Evolutionary conservation across 2,888 invertebrate species (phyloP).

Genomic region (Fragum fragum): DNA sequence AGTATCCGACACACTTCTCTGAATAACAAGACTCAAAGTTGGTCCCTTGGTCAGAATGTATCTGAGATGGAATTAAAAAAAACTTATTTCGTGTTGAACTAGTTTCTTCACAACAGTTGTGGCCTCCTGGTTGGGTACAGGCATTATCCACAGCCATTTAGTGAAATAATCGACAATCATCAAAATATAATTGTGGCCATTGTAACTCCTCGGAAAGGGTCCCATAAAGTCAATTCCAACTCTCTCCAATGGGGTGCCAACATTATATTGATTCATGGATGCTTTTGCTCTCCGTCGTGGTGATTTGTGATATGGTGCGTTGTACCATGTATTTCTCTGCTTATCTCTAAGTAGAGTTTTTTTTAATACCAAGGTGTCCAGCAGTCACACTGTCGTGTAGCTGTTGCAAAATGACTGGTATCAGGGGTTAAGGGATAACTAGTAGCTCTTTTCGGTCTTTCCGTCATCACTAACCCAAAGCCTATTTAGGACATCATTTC

Average conservation of each 20-base stretch:
- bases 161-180: conserved; percentile 9
- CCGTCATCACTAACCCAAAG: conserved; percentile 18
- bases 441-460: background rate
- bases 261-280: conserved; percentile 37
- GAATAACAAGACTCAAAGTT: conserved; percentile 5
- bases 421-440: no score
- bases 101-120: background rate
- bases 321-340: conserved; percentile 37
- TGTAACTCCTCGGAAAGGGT: no score
- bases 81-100: background rate
- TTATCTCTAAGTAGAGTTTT: background rate
- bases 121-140: conserved; percentile 9
- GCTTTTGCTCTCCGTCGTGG: conserved; percentile 37
- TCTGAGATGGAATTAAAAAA: conserved; percentile 16
- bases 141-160: conserved; percentile 5
- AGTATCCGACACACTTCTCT: conserved; percentile 13
- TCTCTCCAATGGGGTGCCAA: no score
- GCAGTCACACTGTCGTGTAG: conserved; percentile 31
- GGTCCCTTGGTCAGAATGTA: no score
- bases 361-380: no score
- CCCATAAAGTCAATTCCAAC: no score
- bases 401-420: no score
- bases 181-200: no score
- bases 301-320: conserved; percentile 30
- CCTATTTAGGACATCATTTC: conserved; percentile 28